Conservation (phyloP, 2,113 vertebrate genomes). For the Oenanthe melanoleuca region DNA sequence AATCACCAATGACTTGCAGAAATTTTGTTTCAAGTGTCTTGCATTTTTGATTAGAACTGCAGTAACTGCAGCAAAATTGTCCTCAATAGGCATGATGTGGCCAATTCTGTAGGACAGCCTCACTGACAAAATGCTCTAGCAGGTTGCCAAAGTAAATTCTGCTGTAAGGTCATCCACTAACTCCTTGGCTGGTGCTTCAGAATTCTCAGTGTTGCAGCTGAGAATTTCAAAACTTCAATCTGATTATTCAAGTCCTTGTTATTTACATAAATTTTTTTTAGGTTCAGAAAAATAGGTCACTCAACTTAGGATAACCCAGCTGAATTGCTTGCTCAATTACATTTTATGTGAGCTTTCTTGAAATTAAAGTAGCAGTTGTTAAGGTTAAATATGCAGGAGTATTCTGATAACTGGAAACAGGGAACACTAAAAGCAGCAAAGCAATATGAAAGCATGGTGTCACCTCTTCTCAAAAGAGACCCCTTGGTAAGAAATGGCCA, state of each 20-base stretch:
- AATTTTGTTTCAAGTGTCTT: slow-evolving; percentile 11
- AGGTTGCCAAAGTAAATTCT: slow-evolving; percentile 44
- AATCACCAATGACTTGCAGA: slow-evolving; percentile 3
- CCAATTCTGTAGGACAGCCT: background rate
- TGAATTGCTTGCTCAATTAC: background rate
- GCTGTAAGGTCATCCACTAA: slow-evolving; percentile 15
- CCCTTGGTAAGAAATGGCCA: background rate
- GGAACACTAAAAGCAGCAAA: background rate
- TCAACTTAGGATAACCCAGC: background rate
- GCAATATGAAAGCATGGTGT: background rate
- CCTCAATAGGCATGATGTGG: background rate
- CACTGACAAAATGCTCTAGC: background rate
- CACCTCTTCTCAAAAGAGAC: background rate
- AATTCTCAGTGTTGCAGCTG: slow-evolving; percentile 1
- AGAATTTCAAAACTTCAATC: background rate
- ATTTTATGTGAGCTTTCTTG: background rate
- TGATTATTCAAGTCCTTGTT: background rate
- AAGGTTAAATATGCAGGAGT: background rate
- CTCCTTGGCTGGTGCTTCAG: background rate
- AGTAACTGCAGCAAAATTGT: slow-evolving; percentile 8
- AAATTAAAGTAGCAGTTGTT: background rate
- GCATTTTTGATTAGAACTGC: slow-evolving; percentile 34
- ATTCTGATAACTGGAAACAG: background rate
- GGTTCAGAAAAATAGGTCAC: background rate
- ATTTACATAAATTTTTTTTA: background rate